Conservation (phyloP, 2,888 invertebrate genomes). For the Phaonia tiefii region DNA sequence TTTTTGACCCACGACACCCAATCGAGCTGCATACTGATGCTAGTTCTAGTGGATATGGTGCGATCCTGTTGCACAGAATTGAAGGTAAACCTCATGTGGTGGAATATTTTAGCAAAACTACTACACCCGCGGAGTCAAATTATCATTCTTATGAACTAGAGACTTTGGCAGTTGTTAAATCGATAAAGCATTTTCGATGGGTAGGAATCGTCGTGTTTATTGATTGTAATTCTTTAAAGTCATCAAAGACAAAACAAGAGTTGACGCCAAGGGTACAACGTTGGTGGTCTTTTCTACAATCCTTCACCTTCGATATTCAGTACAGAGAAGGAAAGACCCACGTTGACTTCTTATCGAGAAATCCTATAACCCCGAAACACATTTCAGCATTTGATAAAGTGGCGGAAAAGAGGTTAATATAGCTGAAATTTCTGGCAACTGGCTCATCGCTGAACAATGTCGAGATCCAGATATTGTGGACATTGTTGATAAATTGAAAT, state of each 20-base stretch:
- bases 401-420: no score
- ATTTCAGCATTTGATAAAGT: background rate
- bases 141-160: conserved; percentile 6
- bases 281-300: conserved; percentile 29
- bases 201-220: background rate
- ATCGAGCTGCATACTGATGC: conserved; percentile 39
- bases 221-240: no score
- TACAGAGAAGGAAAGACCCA: background rate
- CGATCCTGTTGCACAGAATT: background rate
- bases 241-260: background rate
- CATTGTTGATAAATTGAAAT: conserved; percentile 4
- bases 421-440: conserved; percentile 33
- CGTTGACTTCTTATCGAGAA: background rate
- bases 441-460: conserved; percentile 39
- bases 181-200: conserved; percentile 18
- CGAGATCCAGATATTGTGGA: conserved; percentile 13
- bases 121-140: background rate
- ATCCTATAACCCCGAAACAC: background rate
- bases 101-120: background rate
- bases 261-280: background rate
- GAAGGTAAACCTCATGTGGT: background rate
- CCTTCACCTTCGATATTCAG: background rate
- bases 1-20: background rate
- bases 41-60: background rate
- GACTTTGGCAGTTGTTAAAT: background rate